Conservation (phyloP, 1,140 invertebrate genomes). For the Cepaea nemoralis region DNA sequence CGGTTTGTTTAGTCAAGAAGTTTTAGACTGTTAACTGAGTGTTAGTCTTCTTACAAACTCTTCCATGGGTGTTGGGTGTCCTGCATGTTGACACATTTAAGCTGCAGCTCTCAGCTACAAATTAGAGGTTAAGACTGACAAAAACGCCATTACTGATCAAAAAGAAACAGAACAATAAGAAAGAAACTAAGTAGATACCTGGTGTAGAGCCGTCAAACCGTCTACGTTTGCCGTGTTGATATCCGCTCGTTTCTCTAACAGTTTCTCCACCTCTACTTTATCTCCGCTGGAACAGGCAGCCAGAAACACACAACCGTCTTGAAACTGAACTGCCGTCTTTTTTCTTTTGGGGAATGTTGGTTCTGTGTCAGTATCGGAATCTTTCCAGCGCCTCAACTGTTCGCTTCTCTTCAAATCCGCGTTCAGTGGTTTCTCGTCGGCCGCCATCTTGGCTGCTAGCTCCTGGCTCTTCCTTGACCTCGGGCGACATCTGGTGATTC, state of each 20-base stretch:
- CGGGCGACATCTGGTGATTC: slow-evolving; percentile 40
- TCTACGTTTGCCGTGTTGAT: slow-evolving; percentile 98
- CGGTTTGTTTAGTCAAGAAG: too few relatives aligned
- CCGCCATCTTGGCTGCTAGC: slow-evolving; percentile 58
- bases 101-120: too few relatives aligned
- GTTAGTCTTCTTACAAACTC: too few relatives aligned
- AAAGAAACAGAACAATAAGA: too few relatives aligned
- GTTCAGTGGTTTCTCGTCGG: slow-evolving; percentile 71
- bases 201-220: slow-evolving; percentile 96
- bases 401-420: slow-evolving; percentile 92
- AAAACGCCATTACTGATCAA: too few relatives aligned
- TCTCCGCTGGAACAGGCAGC: slow-evolving; percentile 96
- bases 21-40: too few relatives aligned
- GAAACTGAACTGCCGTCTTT: slow-evolving; percentile 88
- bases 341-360: slow-evolving; percentile 73
- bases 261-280: slow-evolving; percentile 91
- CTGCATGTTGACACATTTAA: too few relatives aligned
- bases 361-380: slow-evolving; percentile 93
- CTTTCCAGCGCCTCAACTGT: slow-evolving; percentile 95
- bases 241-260: slow-evolving; percentile 86
- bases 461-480: slow-evolving; percentile 29
- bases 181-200: slow-evolving; percentile 78
- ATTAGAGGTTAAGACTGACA: too few relatives aligned
- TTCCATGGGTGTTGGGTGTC: too few relatives aligned
- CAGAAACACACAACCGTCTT: slow-evolving; percentile 94